These are phyloP conservation scores for Drosophila ambigua DNA, from an alignment of 1,140 invertebrate genomes.

Conservation along the genomic window DNA sequence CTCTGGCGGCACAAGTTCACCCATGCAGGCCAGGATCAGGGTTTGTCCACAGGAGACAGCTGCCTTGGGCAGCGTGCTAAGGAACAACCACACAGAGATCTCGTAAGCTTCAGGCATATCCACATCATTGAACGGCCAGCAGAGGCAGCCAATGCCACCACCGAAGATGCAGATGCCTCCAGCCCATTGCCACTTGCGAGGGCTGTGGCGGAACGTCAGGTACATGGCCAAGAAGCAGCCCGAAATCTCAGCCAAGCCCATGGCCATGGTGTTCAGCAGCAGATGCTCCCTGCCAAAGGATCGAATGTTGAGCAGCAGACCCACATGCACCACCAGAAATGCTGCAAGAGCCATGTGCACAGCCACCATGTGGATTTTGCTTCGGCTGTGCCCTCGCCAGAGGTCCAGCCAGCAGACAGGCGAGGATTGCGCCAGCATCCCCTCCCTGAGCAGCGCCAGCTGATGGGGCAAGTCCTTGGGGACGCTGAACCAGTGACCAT, in stretches of 20 bases:
- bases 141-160: slow-evolving; percentile 57
- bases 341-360: slow-evolving; percentile 76
- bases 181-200: slow-evolving; percentile 65
- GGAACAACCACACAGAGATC: slow-evolving; percentile 64
- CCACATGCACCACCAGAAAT: slow-evolving; percentile 82
- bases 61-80: slow-evolving; percentile 64
- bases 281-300: slow-evolving; percentile 82
- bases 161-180: slow-evolving; percentile 57
- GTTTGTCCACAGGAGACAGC: slow-evolving; percentile 73
- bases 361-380: slow-evolving; percentile 65
- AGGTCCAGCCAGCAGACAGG: slow-evolving; percentile 70
- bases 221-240: slow-evolving; percentile 74
- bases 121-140: slow-evolving; percentile 54
- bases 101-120: slow-evolving; percentile 64
- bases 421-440: slow-evolving; percentile 37
- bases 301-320: slow-evolving; percentile 82
- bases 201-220: slow-evolving; percentile 33
- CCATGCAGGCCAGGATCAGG: slow-evolving; percentile 69
- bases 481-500: slow-evolving; percentile 64
- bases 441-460: slow-evolving; percentile 55
- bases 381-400: slow-evolving; percentile 62
- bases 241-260: slow-evolving; percentile 75
- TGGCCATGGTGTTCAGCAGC: slow-evolving; percentile 74
- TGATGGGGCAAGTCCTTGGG: slow-evolving; percentile 69
- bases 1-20: slow-evolving; percentile 59